Evolutionary conservation across 2,113 vertebrate genomes (phyloP), one percentile per base, ranked within the genome.

Genomic region (Dasyprocta punctata): DNA sequence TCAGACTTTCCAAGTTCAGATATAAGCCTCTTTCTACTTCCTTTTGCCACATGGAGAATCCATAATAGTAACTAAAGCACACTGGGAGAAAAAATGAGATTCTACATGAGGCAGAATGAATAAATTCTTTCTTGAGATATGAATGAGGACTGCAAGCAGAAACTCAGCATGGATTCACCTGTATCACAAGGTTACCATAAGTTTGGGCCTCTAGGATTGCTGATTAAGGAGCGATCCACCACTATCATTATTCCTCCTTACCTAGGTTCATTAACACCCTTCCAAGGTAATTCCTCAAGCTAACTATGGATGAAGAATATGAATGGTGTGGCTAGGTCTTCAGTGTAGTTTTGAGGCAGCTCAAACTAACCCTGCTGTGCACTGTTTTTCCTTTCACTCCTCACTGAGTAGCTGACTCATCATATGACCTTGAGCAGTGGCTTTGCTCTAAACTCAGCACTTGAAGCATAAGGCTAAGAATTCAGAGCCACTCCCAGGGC

Each of bases 381-480:
- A 38, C 81, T 96, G 67, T 87, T 96, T 86, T 95, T 91, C 54
- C 90, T 89, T 96, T 65, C 41, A 67, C 17, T 96, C 60, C n/a
- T 49, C 60, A 83, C 73, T 97, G 49, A 86, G 71, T 85, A 94
- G 95, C 94, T 98, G 97, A 97, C 73, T 97, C 97, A 97, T 92
- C 56, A 58, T 80, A 92, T 95, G 95, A 97, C 97, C 97, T 97
- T 98, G 97, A 98, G 78, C 7, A 49, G 84, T 61, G 67, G 88
- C 63, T 97, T 96, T 98, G 90, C 97, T 98, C 95, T 97, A 97
- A 97, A 96, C 95, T 96, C 90, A 94, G 94, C 38, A 71, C 78
- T 92, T 95, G 97, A 95, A 97, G 77, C 26, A 65, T n/a, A 95
- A 94, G 54, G 83, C 95, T 96, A 96, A 98, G 96, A 97, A 96